Evolutionary conservation across 2,888 invertebrate species (phyloP), one percentile per base, ranked within the genome.

Genomic region (Netelia virgata): DNA sequence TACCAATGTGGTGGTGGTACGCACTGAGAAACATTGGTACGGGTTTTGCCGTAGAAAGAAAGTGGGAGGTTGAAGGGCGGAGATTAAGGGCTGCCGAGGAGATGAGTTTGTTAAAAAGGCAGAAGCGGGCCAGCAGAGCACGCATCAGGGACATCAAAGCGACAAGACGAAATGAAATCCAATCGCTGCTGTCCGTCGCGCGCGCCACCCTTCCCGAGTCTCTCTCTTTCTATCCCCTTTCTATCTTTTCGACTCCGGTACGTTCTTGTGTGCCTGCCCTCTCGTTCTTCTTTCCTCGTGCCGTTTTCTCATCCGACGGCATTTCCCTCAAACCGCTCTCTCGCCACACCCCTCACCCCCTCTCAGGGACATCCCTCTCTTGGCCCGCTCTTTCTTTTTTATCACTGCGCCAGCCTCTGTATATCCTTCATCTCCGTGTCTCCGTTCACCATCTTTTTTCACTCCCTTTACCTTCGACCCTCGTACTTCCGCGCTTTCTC

Each of bases 51-150:
- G 77, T 82, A 84, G 76, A 86, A 86, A 84, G 85, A 83, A 85
- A 85, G 82, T 74, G 79, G 84, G 85, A 89, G 89, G 87, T 90
- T 89, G 91, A 90, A 93, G 91, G 92, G 91, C 92, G 92, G 92
- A 93, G 93, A 93, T 93, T 93, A 93, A 93, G 92, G 92, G 91
- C 91, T 90, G 90, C 90, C 88, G 91, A 93, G 92, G 91, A 94
- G 93, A 94, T 94, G 94, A 94, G 94, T 94, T 94, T 94, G 94
- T 94, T 94, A 93, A 93, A 93, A 94, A 93, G 93, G 92, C 92
- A 94, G 93, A 94, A 94, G 92, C 93, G 92, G 93, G 91, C 92
- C 92, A 93, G 91, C 91, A 91, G 91, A 91, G 91, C 92, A 93
- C 94, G 94, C 94, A 93, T 93, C 93, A 93, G 91, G 90, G 91